These are phyloP conservation scores for Hydraecia micacea DNA, from an alignment of 2,888 invertebrate species.

Conservation along the genomic window DNA sequence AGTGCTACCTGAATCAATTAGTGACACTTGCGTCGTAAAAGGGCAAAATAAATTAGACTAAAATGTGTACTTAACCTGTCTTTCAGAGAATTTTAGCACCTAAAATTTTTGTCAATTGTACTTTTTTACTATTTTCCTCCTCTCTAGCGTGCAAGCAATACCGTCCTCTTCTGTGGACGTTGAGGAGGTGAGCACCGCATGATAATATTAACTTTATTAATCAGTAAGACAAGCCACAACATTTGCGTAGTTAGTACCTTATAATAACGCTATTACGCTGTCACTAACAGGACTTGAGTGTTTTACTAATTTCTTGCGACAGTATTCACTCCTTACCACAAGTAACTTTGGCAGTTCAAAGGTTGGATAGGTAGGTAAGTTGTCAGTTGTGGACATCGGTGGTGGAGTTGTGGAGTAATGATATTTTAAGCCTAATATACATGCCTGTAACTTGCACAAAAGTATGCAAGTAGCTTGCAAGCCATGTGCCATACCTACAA, in stretches of 20 bases:
- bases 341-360: background rate
- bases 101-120: too few species aligned
- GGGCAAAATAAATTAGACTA: slow-evolving; percentile 17
- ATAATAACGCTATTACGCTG: background rate
- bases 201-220: background rate
- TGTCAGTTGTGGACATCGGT: background rate
- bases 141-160: too few species aligned
- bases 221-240: background rate
- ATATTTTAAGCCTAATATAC: too few species aligned
- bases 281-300: slow-evolving; percentile 19
- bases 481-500: too few species aligned
- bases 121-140: too few species aligned
- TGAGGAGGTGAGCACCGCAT: background rate
- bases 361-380: background rate
- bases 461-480: too few species aligned
- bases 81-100: background rate
- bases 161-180: too few species aligned
- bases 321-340: background rate
- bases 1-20: slow-evolving; percentile 26
- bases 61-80: background rate
- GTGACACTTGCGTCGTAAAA: slow-evolving; percentile 5
- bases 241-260: slow-evolving; percentile 11
- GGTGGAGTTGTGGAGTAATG: background rate
- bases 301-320: slow-evolving; percentile 10
- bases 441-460: too few species aligned